Evolutionary conservation across 2,113 vertebrate genomes (phyloP).

Genomic region (Scophthalmus maximus): DNA sequence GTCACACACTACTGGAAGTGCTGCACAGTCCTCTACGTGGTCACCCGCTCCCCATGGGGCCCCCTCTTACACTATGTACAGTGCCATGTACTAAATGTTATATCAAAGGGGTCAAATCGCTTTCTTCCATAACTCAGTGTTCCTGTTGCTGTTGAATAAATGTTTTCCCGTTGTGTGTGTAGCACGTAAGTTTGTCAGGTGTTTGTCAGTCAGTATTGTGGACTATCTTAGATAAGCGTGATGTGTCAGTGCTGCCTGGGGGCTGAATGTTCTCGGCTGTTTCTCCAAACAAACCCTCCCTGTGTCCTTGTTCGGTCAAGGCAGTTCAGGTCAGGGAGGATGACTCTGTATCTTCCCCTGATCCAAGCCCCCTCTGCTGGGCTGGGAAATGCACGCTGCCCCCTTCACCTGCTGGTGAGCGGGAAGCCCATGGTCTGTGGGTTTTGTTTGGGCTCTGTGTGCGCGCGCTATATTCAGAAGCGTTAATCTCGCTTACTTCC

Average conservation of each 20-base stretch:
- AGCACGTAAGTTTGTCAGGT: conserved; percentile 44
- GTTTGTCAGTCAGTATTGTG: conserved; percentile 41
- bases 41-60: background rate
- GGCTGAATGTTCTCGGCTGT: conserved; percentile 59
- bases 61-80: conserved; percentile 9
- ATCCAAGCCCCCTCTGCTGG: conserved; percentile 38
- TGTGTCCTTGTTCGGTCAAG: conserved; percentile 38
- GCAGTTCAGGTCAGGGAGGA: conserved; percentile 31
- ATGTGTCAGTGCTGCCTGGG: conserved; percentile 53
- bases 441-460: conserved; percentile 69
- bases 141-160: conserved; percentile 4
- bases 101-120: conserved; percentile 7
- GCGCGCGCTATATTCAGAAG: conserved; percentile 70
- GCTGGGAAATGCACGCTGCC: conserved; percentile 47
- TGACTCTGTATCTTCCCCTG: conserved; percentile 38
- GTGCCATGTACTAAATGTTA: conserved; percentile 4
- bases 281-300: conserved; percentile 68
- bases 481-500: conserved; percentile 53
- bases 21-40: conserved; percentile 43
- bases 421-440: conserved; percentile 76
- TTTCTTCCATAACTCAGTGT: conserved; percentile 13
- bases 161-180: conserved; percentile 3
- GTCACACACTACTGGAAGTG: conserved; percentile 70
- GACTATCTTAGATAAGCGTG: conserved; percentile 64
- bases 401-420: conserved; percentile 65